Percentiles rank a stretch among this genome's conserved stretches.
These are phyloP conservation scores for Rhinophrynus dorsalis DNA, from an alignment of 2,797 vertebrate genomes.

Conservation along the genomic window DNA sequence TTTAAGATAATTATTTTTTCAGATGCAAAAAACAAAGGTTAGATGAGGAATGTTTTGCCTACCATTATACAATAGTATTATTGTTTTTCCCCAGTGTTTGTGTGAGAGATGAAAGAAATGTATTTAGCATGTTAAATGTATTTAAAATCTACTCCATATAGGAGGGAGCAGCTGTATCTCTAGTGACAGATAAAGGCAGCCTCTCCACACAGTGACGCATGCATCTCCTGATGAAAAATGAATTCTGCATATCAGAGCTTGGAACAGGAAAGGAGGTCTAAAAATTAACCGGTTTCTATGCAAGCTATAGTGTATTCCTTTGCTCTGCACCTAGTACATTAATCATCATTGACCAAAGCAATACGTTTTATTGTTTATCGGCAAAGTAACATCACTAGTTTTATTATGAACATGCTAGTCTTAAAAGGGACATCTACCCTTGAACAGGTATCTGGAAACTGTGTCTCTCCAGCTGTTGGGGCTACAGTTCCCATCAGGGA, in stretches of 20 bases:
- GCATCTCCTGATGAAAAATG: constrained; percentile 28
- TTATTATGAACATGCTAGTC: too few relatives aligned
- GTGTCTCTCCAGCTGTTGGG: too few relatives aligned
- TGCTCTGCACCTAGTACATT: constrained; percentile 3
- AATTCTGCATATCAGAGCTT: constrained; percentile 21
- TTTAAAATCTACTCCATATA: background rate
- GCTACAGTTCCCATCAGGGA: too few relatives aligned
- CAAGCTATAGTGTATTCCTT: background rate
- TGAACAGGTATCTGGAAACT: too few relatives aligned
- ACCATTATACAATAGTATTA: too few relatives aligned
- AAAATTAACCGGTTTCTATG: background rate
- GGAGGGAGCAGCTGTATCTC: constrained; percentile 23
- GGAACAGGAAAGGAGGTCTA: constrained; percentile 4
- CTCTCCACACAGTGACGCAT: constrained; percentile 24
- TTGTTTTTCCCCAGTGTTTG: too few relatives aligned
- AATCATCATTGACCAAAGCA: too few relatives aligned
- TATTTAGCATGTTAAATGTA: background rate
- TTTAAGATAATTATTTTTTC: too few relatives aligned
- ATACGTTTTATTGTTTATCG: too few relatives aligned
- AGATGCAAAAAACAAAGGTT: background rate
- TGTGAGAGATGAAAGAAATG: background rate
- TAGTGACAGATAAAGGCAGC: constrained; percentile 18
- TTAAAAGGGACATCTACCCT: too few relatives aligned
- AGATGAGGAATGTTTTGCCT: background rate
- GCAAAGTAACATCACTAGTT: too few relatives aligned